Conservation (phyloP, 1,140 invertebrate species). For the Chrysomallon squamiferum region DNA sequence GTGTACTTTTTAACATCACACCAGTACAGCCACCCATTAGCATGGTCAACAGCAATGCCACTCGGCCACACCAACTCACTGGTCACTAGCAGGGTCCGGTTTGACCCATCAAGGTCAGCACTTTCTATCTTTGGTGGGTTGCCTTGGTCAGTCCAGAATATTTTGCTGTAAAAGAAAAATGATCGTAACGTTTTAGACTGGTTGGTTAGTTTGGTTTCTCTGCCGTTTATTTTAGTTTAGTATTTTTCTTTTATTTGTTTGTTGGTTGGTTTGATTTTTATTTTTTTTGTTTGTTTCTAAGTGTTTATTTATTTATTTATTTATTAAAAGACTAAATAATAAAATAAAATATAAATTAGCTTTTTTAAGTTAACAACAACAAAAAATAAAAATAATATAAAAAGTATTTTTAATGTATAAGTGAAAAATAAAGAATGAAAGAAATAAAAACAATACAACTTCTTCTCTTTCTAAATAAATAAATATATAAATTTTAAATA, state of each 20-base stretch:
- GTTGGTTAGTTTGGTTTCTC: no score
- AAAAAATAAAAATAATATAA: no score
- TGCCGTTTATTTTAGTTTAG: not conserved
- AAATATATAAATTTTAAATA: no score
- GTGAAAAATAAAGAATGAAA: no score
- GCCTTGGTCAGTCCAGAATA: conserved; percentile 66
- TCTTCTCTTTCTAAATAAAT: no score
- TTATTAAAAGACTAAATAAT: no score
- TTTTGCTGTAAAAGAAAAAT: conserved; percentile 35
- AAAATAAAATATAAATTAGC: no score
- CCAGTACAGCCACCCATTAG: conserved; percentile 91
- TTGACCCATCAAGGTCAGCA: conserved; percentile 93
- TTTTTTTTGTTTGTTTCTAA: not conserved
- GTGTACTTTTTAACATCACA: conserved; percentile 91
- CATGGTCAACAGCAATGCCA: conserved; percentile 83
- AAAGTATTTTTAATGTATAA: no score
- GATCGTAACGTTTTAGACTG: not conserved
- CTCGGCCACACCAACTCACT: conserved; percentile 84
- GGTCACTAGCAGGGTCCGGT: conserved; percentile 79
- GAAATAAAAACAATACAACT: no score
- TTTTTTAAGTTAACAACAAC: no score
- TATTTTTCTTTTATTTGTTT: not conserved
- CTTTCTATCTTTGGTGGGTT: conserved; percentile 83
- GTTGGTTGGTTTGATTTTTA: no score
- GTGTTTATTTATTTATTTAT: no score